Conservation (phyloP, 2,888 invertebrate genomes). For the Cryptophagus acutangulus region DNA sequence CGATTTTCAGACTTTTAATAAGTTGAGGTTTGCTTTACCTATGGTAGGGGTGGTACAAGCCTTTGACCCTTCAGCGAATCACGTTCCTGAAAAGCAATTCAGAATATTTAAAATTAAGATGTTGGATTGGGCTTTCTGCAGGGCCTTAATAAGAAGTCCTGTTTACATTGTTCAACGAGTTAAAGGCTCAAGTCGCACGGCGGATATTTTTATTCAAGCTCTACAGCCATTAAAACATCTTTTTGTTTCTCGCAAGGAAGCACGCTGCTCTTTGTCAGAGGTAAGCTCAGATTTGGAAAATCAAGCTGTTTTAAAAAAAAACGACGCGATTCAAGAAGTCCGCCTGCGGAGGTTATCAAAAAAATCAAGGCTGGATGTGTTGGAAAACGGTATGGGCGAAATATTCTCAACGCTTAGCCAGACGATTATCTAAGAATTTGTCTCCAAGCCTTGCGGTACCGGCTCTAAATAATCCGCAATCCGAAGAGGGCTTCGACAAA, state of each 20-base stretch:
- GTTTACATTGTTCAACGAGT: background rate
- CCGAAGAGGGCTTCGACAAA: too few relatives aligned
- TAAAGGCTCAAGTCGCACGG: background rate
- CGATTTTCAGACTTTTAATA: constrained; percentile 25
- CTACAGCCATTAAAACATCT: background rate
- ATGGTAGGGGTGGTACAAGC: constrained; percentile 25
- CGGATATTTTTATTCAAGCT: background rate
- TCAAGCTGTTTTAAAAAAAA: background rate
- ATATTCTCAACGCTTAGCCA: too few relatives aligned
- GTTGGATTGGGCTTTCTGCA: constrained; percentile 29
- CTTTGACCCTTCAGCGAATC: constrained; percentile 21
- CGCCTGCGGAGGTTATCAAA: background rate
- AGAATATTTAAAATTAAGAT: constrained; percentile 25
- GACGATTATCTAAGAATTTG: too few relatives aligned
- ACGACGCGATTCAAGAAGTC: background rate
- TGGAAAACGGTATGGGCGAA: background rate
- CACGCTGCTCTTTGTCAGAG: background rate
- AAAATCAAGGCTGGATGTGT: background rate
- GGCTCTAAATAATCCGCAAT: too few relatives aligned
- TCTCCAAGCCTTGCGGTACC: too few relatives aligned
- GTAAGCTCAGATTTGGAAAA: too few relatives aligned
- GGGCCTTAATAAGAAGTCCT: constrained; percentile 13
- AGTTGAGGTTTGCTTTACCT: constrained; percentile 28
- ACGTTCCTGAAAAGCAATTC: constrained; percentile 23
- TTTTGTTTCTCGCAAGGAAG: background rate